Percentiles rank a stretch among this genome's conserved stretches.
Evolutionary conservation across 1,140 invertebrate genomes (phyloP).

Genomic region (Drosophila repletoides): DNA sequence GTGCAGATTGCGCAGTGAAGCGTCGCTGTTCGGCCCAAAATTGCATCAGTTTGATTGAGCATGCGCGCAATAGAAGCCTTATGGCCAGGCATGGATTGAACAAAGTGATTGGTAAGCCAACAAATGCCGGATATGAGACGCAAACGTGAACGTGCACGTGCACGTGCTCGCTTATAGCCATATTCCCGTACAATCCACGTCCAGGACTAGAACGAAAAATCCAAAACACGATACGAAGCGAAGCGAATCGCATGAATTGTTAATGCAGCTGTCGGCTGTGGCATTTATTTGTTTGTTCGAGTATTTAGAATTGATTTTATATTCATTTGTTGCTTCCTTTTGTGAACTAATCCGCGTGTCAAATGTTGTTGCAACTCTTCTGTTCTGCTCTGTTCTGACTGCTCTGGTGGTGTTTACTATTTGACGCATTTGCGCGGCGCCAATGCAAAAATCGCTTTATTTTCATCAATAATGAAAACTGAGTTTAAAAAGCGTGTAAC

Average conservation of each 20-base stretch:
- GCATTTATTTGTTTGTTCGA: conserved; percentile 29
- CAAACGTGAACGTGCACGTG: conserved; percentile 8
- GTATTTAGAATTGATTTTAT: conserved; percentile 1
- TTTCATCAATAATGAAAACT: conserved; percentile 67
- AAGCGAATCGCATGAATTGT: conserved; percentile 24
- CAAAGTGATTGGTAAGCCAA: conserved; percentile 76
- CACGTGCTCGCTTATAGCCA: neutral
- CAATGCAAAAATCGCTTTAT: conserved; percentile 41
- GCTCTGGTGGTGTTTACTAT: conserved; percentile 34
- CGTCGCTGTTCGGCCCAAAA: conserved; percentile 79
- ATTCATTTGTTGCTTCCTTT: conserved; percentile 15
- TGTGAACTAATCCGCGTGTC: conserved; percentile 23
- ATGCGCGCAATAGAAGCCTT: conserved; percentile 71
- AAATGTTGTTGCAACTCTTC: conserved; percentile 1
- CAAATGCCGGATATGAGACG: conserved; percentile 52
- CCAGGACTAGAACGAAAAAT: neutral
- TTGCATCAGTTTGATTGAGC: conserved; percentile 79
- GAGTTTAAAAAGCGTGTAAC: conserved; percentile 75
- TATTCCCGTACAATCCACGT: neutral
- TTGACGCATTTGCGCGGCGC: conserved; percentile 41
- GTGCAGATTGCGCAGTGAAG: conserved; percentile 74
- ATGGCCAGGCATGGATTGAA: conserved; percentile 74
- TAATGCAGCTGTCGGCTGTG: conserved; percentile 39
- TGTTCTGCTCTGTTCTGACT: conserved; percentile 14
- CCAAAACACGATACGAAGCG: too few relatives aligned